phyloP scores from a whole-genome alignment of 2,113 vertebrate species.

The Jaculus jaculus region DNA sequence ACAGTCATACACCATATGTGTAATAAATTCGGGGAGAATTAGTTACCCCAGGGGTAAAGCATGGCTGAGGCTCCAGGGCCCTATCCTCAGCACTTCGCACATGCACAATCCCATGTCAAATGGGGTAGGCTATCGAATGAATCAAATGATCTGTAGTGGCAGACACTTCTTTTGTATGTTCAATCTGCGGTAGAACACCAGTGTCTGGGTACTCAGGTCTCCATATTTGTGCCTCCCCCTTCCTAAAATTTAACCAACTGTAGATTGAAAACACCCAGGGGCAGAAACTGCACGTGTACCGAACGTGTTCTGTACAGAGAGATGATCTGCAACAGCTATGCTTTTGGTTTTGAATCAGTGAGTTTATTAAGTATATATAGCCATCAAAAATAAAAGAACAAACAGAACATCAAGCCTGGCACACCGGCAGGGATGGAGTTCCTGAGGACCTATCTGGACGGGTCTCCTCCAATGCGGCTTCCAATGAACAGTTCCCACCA shows the following conservation, averaged over 20 bases:
- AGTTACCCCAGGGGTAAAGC: too few relatives aligned
- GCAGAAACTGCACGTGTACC: background rate
- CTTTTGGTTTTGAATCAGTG: too few relatives aligned
- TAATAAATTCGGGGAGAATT: background rate
- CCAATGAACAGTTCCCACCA: too few relatives aligned
- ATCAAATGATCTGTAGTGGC: background rate
- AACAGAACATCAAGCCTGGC: too few relatives aligned
- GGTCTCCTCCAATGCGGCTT: too few relatives aligned
- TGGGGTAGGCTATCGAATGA: background rate
- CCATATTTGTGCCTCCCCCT: background rate
- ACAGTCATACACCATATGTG: background rate
- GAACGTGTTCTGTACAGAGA: background rate
- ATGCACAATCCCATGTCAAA: background rate
- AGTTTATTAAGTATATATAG: too few relatives aligned
- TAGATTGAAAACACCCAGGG: background rate
- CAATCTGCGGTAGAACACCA: background rate
- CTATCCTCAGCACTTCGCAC: background rate
- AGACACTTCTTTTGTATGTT: background rate
- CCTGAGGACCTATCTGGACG: background rate
- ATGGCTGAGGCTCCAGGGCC: too few relatives aligned
- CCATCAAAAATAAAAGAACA: too few relatives aligned
- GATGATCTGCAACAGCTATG: too few relatives aligned
- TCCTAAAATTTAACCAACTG: background rate
- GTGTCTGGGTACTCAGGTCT: background rate
- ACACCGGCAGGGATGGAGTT: background rate